Percentiles rank a stretch among this genome's conserved stretches.
These are phyloP conservation scores for Uromys caudimaculatus DNA, from an alignment of 2,797 vertebrate genomes.

Conservation along the genomic window DNA sequence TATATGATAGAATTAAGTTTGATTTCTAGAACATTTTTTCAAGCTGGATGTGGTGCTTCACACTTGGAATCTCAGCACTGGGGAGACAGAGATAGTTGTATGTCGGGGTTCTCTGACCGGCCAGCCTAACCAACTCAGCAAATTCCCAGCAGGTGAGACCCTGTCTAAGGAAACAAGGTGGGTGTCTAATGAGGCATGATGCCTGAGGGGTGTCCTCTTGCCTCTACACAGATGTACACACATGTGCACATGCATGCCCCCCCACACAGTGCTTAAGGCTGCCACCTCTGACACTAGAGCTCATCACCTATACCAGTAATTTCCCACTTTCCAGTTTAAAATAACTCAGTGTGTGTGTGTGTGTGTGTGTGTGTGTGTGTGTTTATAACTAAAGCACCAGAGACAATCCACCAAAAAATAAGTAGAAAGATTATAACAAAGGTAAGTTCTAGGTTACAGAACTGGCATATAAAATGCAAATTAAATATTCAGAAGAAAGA, in stretches of 20 bases:
- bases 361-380: not conserved
- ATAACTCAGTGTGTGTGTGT: not conserved
- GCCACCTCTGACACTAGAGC: not conserved
- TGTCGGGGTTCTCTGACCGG: not conserved
- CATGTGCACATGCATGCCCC: not conserved
- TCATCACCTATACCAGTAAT: not conserved
- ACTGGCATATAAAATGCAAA: not conserved
- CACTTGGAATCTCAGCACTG: not conserved
- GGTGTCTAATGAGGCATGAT: not conserved
- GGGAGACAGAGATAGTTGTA: not conserved
- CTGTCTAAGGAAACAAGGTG: not conserved
- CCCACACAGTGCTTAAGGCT: not conserved
- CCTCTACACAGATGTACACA: not conserved
- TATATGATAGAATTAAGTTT: no score
- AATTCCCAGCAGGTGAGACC: not conserved
- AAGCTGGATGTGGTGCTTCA: not conserved
- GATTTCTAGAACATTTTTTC: not conserved
- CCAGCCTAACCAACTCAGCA: not conserved
- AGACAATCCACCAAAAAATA: not conserved
- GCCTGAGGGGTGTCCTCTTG: not conserved
- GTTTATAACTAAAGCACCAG: not conserved
- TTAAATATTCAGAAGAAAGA: slow-evolving; percentile 8
- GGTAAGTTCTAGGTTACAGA: slow-evolving; percentile 19
- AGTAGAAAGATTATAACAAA: slow-evolving; percentile 35
- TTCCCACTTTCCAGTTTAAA: not conserved